Evolutionary conservation across 2,113 vertebrate genomes (phyloP), one percentile per base, ranked within the genome.

Genomic region (Hemiprocne comata): DNA sequence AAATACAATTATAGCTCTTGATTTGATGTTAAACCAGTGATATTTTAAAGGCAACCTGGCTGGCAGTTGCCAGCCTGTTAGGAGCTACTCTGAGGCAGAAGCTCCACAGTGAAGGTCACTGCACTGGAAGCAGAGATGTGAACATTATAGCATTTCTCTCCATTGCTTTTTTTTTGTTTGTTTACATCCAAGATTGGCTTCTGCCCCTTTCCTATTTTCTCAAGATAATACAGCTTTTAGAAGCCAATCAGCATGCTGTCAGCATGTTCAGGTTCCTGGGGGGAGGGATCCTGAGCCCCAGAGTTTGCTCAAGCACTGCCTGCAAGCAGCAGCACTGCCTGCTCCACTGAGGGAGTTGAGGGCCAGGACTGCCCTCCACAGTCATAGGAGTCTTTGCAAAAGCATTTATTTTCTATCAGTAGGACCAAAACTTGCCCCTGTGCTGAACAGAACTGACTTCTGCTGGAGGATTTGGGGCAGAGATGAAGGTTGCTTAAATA

Each of bases 1-100:
- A 71, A 94, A 97, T 61, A 89, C 95, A 97, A 96, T 97, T 96
- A 97, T 94, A 95, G 71, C 87, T 94, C 91, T 87, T 94, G 94
- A 97, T 95, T 89, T 65, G 77, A 94, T 97, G 94, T 97, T 97
- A 97, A 97, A 97, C 73, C 97, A 96, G 92, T 98, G 98, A 98
- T 97, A 98, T 98, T 98, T 98, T 91, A 90, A 95, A 97, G 90
- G 73, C 40, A 89, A 90, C 50, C 0, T 9, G 31, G 57, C 87
- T 95, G 91, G 91, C 95, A 97, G 95, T 93, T 96, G 97, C 87
- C 95, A 91, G 87, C 90, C 94, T 87, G 25, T 94, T 95, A 82
- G 42, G 89, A 97, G 81, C 60, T 69, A 78, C 77, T 65, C 90
- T 40, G 53, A 95, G 93, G 80, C 79, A 90, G 94, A 78, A 76